phyloP scores from a whole-genome alignment of 37 sponge, comb jelly and placozoan species.

The Cliona cf. orientalis region DNA sequence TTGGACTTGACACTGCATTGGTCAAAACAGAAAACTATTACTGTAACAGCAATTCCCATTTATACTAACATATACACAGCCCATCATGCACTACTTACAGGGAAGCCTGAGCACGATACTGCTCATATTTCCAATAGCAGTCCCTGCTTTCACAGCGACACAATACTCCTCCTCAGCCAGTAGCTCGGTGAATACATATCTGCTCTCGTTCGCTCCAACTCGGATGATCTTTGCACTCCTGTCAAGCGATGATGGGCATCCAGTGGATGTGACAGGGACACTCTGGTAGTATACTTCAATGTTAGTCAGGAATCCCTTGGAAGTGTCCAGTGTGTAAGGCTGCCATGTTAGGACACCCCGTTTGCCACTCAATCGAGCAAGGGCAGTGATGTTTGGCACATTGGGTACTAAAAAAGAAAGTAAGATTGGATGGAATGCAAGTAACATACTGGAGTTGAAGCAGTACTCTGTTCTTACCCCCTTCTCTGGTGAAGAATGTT shows the following conservation, averaged over 20 bases:
- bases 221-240: neutral
- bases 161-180: neutral
- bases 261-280: neutral
- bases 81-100: neutral
- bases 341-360: neutral
- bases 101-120: neutral
- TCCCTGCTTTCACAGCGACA: neutral
- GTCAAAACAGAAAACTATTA: neutral
- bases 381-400: neutral
- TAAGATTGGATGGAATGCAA: too few relatives aligned
- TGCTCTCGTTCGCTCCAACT: too few relatives aligned
- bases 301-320: too few relatives aligned
- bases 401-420: too few relatives aligned
- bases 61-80: neutral
- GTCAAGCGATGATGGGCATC: neutral
- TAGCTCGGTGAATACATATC: neutral
- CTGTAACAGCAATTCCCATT: too few relatives aligned
- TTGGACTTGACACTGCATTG: neutral
- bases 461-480: too few relatives aligned
- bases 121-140: neutral
- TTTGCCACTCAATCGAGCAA: neutral
- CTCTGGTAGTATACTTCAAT: too few relatives aligned
- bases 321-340: too few relatives aligned
- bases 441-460: too few relatives aligned
- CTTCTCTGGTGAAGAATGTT: neutral